Evolutionary conservation across 2,797 vertebrate genomes (phyloP), one percentile per base, ranked within the genome.

Genomic region (Leptodactylus fallax): DNA sequence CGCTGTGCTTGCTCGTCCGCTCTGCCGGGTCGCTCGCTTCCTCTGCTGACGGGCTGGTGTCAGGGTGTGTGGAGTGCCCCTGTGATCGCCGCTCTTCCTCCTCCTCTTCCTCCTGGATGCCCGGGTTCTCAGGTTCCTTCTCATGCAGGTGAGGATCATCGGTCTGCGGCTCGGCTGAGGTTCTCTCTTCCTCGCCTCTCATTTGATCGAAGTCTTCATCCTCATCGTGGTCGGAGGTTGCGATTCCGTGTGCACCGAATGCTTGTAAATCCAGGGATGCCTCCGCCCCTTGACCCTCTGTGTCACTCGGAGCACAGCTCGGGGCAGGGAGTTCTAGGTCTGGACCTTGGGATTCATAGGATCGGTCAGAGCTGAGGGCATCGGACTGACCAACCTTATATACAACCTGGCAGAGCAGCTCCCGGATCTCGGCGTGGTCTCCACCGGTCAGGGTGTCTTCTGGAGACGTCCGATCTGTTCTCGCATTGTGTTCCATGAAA

Each of bases 401-500:
- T 81, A 58, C 74, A 27, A 71, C 67, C 67, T 71, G 89, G 91
- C 84, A 83, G 63, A n/a, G 5, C 1, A 25, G 25, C n/a, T 58
- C 25, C 13, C 17, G 21, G n/a, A 0, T 3, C 16, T 56, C 60
- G 19, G 27, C 1, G 69, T 67, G 49, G 47, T 71, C 19, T 12
- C 17, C 19, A 3, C 1, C 19, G 10, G 49, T 9, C 16, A 9
- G 71, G 53, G 13, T 25, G 21, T 1, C 19, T 45, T 0, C 21
- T 27, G 17, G 0, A 58, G 45, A 51, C 63, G 19, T 91, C 87
- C n/a, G 2, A n/a, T 71, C 93, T 88, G 0, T 87, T 53, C 3
- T 4, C 0, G 0, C 63, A 53, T 85, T 13, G 76, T 93, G 93
- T 77, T 92, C 93, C 11, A 92, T 90, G 83, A 93, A 92, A 65